Evolutionary conservation across 2,888 invertebrate genomes (phyloP).

Genomic region (Nematopogon swammerdamellus): DNA sequence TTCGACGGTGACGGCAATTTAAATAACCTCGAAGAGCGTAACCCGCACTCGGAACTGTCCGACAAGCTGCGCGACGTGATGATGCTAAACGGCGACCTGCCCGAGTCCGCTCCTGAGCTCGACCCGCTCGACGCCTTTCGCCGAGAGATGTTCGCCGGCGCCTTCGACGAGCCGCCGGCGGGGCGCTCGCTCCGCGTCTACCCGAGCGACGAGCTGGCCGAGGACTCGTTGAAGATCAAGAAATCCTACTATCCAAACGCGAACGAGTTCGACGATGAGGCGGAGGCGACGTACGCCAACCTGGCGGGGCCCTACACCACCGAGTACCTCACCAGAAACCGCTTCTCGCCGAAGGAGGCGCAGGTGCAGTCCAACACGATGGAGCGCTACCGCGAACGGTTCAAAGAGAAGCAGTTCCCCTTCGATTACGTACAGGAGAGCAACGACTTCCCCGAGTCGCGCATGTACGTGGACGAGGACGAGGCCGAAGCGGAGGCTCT

Average conservation of each 20-base stretch:
- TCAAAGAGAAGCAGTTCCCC: slow-evolving; percentile 43
- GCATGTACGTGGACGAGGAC: slow-evolving; percentile 56
- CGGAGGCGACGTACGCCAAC: slow-evolving; percentile 38
- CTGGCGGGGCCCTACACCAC: slow-evolving; percentile 32
- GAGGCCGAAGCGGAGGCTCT: slow-evolving; percentile 36
- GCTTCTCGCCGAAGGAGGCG: slow-evolving; percentile 38
- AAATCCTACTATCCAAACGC: slow-evolving; percentile 26
- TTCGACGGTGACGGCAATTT: not conserved
- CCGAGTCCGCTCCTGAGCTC: slow-evolving; percentile 43
- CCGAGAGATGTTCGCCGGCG: not conserved
- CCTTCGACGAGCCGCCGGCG: not conserved
- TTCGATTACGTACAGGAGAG: slow-evolving; percentile 45
- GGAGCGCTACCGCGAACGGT: slow-evolving; percentile 46
- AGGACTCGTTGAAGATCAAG: slow-evolving; percentile 24
- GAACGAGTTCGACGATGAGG: slow-evolving; percentile 21
- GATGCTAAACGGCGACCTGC: slow-evolving; percentile 29
- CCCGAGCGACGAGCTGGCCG: too few relatives aligned
- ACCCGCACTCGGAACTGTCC: slow-evolving; percentile 17
- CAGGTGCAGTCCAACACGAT: slow-evolving; percentile 41
- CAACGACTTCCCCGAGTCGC: slow-evolving; percentile 46
- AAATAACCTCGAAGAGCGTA: not conserved
- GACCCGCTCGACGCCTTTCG: slow-evolving; percentile 17
- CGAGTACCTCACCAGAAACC: slow-evolving; percentile 38
- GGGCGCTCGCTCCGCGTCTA: too few relatives aligned
- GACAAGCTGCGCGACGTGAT: slow-evolving; percentile 40